Conservation (phyloP, 2,888 invertebrate species). For the Andrena haemorrhoa region DNA sequence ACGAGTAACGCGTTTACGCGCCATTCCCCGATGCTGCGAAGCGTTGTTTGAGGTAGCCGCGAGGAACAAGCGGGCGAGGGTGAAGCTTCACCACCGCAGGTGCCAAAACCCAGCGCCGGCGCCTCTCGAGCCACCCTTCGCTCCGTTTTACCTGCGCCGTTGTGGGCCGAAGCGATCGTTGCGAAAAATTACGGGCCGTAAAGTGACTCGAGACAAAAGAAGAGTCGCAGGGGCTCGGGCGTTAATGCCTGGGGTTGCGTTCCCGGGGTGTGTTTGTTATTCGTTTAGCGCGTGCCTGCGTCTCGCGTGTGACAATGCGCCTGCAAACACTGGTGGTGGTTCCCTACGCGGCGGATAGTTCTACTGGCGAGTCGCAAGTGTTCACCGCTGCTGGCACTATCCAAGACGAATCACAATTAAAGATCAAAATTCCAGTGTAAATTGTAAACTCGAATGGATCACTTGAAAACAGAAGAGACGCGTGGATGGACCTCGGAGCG, state of each 20-base stretch:
- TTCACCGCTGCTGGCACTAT: not conserved
- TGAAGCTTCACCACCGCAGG: conserved; percentile 69
- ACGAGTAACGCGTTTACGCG: conserved; percentile 31
- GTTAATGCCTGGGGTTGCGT: conserved; percentile 36
- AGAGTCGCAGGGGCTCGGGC: conserved; percentile 21
- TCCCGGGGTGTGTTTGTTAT: conserved; percentile 35
- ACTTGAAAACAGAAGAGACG: not conserved
- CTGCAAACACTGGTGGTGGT: conserved; percentile 3
- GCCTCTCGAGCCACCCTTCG: conserved; percentile 69
- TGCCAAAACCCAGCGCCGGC: conserved; percentile 75
- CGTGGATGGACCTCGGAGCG: not conserved
- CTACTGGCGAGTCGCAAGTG: not conserved
- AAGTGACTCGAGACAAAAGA: conserved; percentile 60
- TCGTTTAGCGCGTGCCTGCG: conserved; percentile 34
- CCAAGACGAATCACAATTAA: too few relatives aligned
- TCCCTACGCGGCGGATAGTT: not conserved
- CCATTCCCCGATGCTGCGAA: conserved; percentile 6
- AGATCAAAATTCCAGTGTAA: too few relatives aligned
- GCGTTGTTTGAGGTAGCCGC: conserved; percentile 45
- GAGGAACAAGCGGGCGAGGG: conserved; percentile 51
- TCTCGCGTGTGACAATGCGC: conserved; percentile 16
- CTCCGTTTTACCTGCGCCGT: conserved; percentile 57
- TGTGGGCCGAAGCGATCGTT: conserved; percentile 56
- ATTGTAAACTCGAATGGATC: too few relatives aligned
- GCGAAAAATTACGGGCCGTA: conserved; percentile 77